phyloP scores from a whole-genome alignment of 2,797 vertebrate species.

The Xyrichtys novacula region DNA sequence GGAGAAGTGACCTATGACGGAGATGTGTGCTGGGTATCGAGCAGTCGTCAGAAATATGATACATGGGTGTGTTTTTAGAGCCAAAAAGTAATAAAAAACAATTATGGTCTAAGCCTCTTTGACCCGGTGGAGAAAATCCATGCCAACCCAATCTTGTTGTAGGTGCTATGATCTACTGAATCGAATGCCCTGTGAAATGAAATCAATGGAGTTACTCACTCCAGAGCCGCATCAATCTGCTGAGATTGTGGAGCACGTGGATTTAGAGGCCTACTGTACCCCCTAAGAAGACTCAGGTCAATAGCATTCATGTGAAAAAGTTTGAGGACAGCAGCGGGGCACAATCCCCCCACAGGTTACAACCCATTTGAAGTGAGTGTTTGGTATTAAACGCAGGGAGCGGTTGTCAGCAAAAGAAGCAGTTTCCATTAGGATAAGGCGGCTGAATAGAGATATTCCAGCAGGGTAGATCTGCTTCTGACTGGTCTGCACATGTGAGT shows the following conservation, averaged over 20 bases:
- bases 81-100: slow-evolving; percentile 84
- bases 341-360: slow-evolving; percentile 5
- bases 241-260: slow-evolving; percentile 60
- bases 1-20: slow-evolving; percentile 40
- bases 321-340: slow-evolving; percentile 52
- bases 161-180: slow-evolving; percentile 77
- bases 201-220: slow-evolving; percentile 81
- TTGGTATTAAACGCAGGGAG: slow-evolving; percentile 17
- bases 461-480: not conserved
- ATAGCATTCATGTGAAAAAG: slow-evolving; percentile 70
- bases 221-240: slow-evolving; percentile 74
- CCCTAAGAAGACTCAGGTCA: slow-evolving; percentile 63
- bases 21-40: slow-evolving; percentile 55
- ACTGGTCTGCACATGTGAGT: too few species aligned
- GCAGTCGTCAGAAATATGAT: slow-evolving; percentile 75
- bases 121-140: slow-evolving; percentile 83
- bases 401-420: slow-evolving; percentile 11
- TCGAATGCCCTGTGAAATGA: slow-evolving; percentile 78
- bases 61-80: slow-evolving; percentile 75
- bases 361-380: slow-evolving; percentile 18
- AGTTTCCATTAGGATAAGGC: slow-evolving; percentile 8
- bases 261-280: slow-evolving; percentile 60
- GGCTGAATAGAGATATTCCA: slow-evolving; percentile 7
- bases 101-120: slow-evolving; percentile 80
- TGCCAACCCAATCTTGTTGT: slow-evolving; percentile 81